Evolutionary conservation across 2,113 vertebrate species (phyloP), one percentile per base, ranked within the genome.

Genomic region (Nannobrachium achirus): DNA sequence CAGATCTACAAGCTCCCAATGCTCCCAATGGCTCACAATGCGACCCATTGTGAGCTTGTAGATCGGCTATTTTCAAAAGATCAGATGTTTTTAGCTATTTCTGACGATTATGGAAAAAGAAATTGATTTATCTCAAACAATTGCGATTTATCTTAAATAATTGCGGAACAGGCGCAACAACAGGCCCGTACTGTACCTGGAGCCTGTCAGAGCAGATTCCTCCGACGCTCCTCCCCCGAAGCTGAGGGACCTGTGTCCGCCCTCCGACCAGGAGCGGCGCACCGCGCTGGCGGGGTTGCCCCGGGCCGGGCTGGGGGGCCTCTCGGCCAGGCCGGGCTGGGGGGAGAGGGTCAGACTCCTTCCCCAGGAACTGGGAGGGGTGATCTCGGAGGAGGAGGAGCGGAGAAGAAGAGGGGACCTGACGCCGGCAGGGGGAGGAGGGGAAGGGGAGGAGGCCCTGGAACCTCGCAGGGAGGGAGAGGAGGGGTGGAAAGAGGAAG

Each of bases 211-310:
- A 52, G 53, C 81, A 13, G 69, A 84, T 9, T 81, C 83, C 4
- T 51, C 38, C 50, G 11, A 51, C 4, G 44, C 69, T 16, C 25
- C 25, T 1, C 51, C 76, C 13, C 25, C 40, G 5, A 76, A 14
- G 11, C 84, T 71, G 2, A 79, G 13, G 7, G 86, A 79, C 50
- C 87, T 79, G 16, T 56, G 41, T 45, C 75, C 63, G 63, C 68
- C 63, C 20, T 90, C 88, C 0, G 59, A 60, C 88, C 84, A 85
- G 0, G 88, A 89, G 3, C 56, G 66, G 0, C 72, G 68, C 6
- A 41, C 50, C 39, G 63, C 71, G 4, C 58, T 61, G 0, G n/a
- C n/a, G n/a, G 76, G 6, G 16, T 63, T 75, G 15, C 62, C 71
- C 40, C 33, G 68, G 13, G 53, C 72, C 0, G 88, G 90, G 48